A percentile compares a stretch with the other conserved stretches of the same genome.
phyloP scores from a whole-genome alignment of 2,888 invertebrate genomes.

The Tipula unca region DNA sequence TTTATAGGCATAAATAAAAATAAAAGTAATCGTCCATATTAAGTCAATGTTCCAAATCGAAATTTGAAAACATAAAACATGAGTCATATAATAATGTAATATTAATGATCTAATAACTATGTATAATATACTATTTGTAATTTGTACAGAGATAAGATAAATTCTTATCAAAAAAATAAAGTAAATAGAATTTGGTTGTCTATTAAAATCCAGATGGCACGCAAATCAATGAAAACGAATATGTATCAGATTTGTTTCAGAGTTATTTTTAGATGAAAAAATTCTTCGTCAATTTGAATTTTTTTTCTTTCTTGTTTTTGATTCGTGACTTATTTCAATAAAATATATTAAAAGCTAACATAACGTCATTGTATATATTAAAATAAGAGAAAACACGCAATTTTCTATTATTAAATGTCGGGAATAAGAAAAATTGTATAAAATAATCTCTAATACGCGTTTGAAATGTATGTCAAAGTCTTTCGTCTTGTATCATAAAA shows the following conservation, averaged over 20 bases:
- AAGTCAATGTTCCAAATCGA: background rate
- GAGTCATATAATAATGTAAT: background rate
- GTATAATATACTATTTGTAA: too few species aligned
- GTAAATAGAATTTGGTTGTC: background rate
- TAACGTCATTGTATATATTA: conserved; percentile 18
- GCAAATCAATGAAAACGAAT: background rate
- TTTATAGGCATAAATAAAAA: conserved; percentile 14
- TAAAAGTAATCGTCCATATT: background rate
- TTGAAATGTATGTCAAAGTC: background rate
- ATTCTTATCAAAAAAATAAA: background rate
- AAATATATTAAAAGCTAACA: background rate
- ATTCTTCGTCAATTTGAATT: background rate
- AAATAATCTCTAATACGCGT: background rate
- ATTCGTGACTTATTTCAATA: conserved; percentile 2
- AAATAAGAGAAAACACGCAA: conserved; percentile 2
- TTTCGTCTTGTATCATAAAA: conserved; percentile 25
- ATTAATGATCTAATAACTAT: background rate
- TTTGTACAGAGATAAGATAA: background rate
- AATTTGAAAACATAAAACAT: background rate
- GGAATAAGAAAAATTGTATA: background rate
- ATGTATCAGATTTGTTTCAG: background rate
- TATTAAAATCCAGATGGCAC: background rate
- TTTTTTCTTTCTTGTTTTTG: background rate
- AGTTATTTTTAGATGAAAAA: background rate
- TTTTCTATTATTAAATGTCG: conserved; percentile 9